A percentile compares a stretch with the other conserved stretches of the same genome.
phyloP scores from a whole-genome alignment of 2,113 vertebrate genomes.

The Sprattus sprattus region DNA sequence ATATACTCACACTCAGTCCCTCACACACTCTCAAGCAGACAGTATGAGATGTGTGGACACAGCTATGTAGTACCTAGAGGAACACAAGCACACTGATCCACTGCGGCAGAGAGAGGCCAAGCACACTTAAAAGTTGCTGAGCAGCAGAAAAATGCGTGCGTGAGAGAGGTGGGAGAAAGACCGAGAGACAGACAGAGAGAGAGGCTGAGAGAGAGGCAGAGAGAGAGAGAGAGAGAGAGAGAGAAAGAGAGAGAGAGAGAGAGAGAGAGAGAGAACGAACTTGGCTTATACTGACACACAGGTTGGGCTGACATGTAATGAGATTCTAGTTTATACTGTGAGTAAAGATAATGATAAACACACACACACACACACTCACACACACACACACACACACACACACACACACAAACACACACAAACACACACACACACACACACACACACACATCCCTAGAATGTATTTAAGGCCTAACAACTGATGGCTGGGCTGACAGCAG shows the following conservation, averaged over 20 bases:
- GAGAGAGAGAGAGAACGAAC: conserved; percentile 22
- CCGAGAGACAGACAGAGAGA: background rate
- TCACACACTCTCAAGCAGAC: background rate
- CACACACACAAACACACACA: background rate
- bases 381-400: background rate
- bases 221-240: conserved; percentile 17
- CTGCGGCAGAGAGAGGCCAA: background rate
- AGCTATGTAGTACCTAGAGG: background rate
- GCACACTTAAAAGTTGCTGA: background rate
- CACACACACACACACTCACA: background rate
- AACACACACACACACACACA: too few species aligned
- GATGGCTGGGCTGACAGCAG: background rate
- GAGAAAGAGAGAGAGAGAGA: conserved; percentile 12
- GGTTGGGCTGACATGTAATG: background rate
- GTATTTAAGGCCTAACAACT: background rate
- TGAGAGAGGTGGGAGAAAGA: background rate
- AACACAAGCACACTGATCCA: background rate
- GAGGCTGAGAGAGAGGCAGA: background rate
- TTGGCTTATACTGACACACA: background rate
- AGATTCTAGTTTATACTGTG: background rate
- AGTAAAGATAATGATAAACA: background rate
- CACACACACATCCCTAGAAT: background rate
- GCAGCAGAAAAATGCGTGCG: background rate
- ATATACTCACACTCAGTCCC: too few species aligned
- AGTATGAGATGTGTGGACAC: background rate